phyloP scores from a whole-genome alignment of 2,797 vertebrate species.

The Ctenopoma kingsleyae region DNA sequence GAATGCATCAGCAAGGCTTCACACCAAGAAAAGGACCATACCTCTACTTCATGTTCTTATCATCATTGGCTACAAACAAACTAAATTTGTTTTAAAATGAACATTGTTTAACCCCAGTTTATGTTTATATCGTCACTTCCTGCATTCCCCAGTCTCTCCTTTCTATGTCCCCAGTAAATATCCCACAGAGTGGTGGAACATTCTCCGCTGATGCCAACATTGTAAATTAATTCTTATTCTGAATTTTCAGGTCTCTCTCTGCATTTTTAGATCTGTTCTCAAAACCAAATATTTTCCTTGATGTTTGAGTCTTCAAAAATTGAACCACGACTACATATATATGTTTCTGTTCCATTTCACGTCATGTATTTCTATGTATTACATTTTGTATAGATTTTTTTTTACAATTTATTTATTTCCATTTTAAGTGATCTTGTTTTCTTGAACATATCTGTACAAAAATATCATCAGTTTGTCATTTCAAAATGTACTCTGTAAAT shows the following conservation, averaged over 20 bases:
- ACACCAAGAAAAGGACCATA: too few relatives aligned
- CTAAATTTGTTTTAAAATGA: too few relatives aligned
- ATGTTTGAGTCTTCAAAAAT: neutral
- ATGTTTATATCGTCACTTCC: neutral
- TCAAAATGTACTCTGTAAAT: slow-evolving; percentile 24
- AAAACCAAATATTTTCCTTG: neutral
- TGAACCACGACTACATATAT: neutral
- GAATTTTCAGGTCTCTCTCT: slow-evolving; percentile 1
- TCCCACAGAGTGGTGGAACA: neutral
- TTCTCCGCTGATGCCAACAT: neutral
- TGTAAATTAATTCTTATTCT: neutral
- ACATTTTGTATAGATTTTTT: slow-evolving; percentile 13
- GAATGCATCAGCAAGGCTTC: neutral
- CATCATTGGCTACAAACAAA: neutral
- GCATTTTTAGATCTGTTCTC: neutral
- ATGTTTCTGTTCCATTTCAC: neutral
- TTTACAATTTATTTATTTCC: slow-evolving; percentile 3
- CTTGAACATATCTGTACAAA: slow-evolving; percentile 15
- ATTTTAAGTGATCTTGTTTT: slow-evolving; percentile 8
- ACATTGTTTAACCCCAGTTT: neutral
- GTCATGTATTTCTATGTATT: neutral
- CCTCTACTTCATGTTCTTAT: neutral
- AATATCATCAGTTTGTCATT: slow-evolving; percentile 8
- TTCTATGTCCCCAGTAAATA: slow-evolving; percentile 1
- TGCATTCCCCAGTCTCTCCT: neutral